Base-by-base conservation (phyloP, 2,888 invertebrate genomes). In the Hirtodrosophila alboralis region DNA sequence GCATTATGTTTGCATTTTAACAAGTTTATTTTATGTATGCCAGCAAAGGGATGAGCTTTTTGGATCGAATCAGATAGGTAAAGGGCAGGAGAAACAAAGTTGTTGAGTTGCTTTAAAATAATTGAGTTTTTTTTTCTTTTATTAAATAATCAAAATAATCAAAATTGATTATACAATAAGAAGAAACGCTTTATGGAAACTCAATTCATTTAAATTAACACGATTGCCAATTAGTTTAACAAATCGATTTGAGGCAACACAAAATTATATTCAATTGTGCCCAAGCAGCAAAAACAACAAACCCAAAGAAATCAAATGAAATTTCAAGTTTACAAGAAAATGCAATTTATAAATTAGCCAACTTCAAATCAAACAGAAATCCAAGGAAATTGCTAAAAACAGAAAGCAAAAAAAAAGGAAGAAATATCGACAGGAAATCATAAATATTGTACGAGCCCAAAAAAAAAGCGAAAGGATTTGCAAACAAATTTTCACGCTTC, bases 261-360 rank as follows among this genome's bases (percentile, higher is more conserved):
- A 7, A 7, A 43, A 54, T 47, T 31, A 33, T 52, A 53, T 67
- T 57, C 33, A 33, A 31, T 36, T 34, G 26, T 34, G 28, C n/a
- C n/a, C n/a, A n/a, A n/a, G n/a, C n/a, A n/a, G 18, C 0, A 2
- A 4, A 18, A 10, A 18, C 10, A 13, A 9, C 31, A 31, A 49
- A 38, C 14, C 21, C 34, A 53, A 53, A 28, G 14, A 33, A 36
- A 30, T 23, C 28, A 49, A 64, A 70, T 41, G 31, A 44, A 72
- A 60, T 70, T 63, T 67, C 28, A 53, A 44, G 41, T 36, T 72
- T 67, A 57, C 58, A 64, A 64, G 75, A 66, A 77, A 78, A 78
- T 64, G 64, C 73, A 79, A 81, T 81, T 81, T 81, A 72, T 66
- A 81, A 79, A 79, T 80, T 78, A 80, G 63, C 59, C 65, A 58